A percentile compares a stretch with the other conserved stretches of the same genome.
These are phyloP conservation scores for Gymnogyps californianus DNA, from an alignment of 2,113 vertebrate species.

Conservation along the genomic window DNA sequence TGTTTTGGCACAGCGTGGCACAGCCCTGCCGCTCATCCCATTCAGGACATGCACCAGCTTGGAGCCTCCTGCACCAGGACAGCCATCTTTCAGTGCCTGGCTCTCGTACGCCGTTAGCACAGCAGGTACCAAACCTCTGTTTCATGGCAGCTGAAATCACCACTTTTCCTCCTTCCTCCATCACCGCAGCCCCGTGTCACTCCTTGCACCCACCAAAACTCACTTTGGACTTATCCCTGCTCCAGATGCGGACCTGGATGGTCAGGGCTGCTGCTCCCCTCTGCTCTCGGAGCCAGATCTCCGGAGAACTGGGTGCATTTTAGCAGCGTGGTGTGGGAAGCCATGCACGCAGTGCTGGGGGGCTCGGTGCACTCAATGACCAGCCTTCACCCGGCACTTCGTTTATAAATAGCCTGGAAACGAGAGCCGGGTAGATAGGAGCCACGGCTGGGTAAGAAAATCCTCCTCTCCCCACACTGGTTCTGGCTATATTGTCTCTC, in stretches of 20 bases:
- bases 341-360: not conserved
- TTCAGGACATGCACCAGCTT: not conserved
- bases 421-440: not conserved
- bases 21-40: not conserved
- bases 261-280: not conserved
- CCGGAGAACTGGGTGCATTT: rapidly evolving
- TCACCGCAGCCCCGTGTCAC: not conserved
- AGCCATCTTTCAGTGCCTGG: rapidly evolving
- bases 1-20: not conserved
- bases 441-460: not conserved
- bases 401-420: constrained; percentile 39
- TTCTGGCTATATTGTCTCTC: not conserved
- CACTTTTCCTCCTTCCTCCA: not conserved
- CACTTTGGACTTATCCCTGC: not conserved
- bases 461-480: not conserved
- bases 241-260: not conserved
- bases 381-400: not conserved
- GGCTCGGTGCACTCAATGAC: not conserved
- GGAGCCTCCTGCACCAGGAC: not conserved
- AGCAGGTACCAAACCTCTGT: not conserved
- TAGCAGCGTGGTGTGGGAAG: not conserved
- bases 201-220: not conserved
- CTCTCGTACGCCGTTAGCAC: rapidly evolving
- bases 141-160: not conserved
- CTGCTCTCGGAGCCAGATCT: rapidly evolving